Percentiles rank a stretch among this genome's conserved stretches.
Evolutionary conservation across 2,888 invertebrate species (phyloP).

Genomic region (Noctua janthe): DNA sequence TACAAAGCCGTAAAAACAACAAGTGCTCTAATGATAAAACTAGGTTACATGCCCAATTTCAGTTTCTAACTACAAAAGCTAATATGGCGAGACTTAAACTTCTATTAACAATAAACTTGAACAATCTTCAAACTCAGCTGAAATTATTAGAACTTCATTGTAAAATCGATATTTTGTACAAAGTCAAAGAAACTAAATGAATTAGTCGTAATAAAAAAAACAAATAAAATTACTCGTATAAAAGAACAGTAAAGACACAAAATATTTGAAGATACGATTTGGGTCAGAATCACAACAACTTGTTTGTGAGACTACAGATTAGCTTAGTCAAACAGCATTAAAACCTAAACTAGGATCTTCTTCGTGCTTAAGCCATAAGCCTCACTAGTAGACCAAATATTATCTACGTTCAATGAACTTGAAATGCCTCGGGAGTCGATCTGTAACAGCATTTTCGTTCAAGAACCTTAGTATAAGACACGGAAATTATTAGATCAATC

Average conservation of each 20-base stretch:
- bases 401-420: constrained; percentile 41
- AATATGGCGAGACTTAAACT: constrained; percentile 20
- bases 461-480: constrained; percentile 24
- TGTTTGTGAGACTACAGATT: background rate
- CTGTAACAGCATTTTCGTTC: constrained; percentile 38
- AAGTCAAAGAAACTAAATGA: background rate
- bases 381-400: constrained; percentile 8
- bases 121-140: constrained; percentile 19
- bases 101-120: constrained; percentile 17
- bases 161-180: background rate
- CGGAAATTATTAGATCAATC: constrained; percentile 46
- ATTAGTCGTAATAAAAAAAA: background rate
- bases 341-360: background rate
- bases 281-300: background rate
- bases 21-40: constrained; percentile 21
- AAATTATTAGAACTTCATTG: constrained; percentile 8
- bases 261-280: background rate
- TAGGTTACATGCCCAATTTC: constrained; percentile 30
- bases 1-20: constrained; percentile 11
- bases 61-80: constrained; percentile 34
- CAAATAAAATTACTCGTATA: background rate
- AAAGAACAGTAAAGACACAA: background rate
- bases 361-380: background rate
- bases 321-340: constrained; percentile 16
- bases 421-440: constrained; percentile 10